A percentile compares a stretch with the other conserved stretches of the same genome.
Conservation (phyloP, 2,797 vertebrate species). For the Rousettus madagascariensis region DNA sequence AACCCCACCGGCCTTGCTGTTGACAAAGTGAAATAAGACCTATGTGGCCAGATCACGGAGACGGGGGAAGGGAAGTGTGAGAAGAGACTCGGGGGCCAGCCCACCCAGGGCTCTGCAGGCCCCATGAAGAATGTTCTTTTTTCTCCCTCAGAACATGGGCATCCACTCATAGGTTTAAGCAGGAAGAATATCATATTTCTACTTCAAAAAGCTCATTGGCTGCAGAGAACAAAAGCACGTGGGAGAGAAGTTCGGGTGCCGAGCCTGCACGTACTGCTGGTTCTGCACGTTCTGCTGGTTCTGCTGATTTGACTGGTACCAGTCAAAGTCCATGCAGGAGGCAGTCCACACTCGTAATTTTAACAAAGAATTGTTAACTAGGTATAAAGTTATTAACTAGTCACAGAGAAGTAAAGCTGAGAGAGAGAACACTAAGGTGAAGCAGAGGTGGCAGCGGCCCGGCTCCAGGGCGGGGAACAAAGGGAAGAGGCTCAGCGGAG, state of each 20-base stretch:
- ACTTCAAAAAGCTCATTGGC: conserved; percentile 27
- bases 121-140: background rate
- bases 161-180: background rate
- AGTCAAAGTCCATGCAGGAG: background rate
- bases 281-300: background rate
- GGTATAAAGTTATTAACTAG: conserved; percentile 10
- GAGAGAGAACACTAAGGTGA: background rate
- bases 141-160: background rate
- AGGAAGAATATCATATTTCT: background rate
- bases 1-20: too few relatives aligned
- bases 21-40: background rate
- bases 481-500: background rate
- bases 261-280: background rate
- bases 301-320: background rate
- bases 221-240: background rate
- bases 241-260: background rate
- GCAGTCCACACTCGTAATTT: background rate
- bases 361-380: conserved; percentile 30
- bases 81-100: background rate
- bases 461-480: background rate
- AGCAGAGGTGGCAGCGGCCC: background rate
- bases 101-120: background rate
- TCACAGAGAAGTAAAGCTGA: background rate
- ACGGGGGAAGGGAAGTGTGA: background rate
- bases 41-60: background rate